Base-by-base conservation (phyloP, 2,113 vertebrate species). In the Acrocephalus arundinaceus region DNA sequence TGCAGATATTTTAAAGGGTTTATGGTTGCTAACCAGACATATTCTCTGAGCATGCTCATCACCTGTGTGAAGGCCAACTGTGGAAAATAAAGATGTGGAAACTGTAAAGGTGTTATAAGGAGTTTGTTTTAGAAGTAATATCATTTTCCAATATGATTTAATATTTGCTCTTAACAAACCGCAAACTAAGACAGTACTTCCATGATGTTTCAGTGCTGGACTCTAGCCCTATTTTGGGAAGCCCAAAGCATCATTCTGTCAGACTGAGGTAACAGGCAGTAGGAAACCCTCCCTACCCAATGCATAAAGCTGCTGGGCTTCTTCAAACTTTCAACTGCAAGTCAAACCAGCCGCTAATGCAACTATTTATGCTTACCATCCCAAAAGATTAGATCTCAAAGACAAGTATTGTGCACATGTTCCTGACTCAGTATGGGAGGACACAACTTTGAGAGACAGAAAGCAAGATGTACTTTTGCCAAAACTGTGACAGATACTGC, bases 1-100 rank as follows among this genome's bases (percentile, higher is more conserved):
- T 97, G 71, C 96, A 96, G 88, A 96, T 65, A 94, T 61, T 89
- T 95, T 89, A 89, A 61, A 93, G 76, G 77, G 80, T 93, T 85
- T 90, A 52, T 49, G 91, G 58, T 15, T 97, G 81, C 63, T 85
- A 95, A 75, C 43, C 68, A 76, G 49, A 61, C 19, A 13, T 28
- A 43, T 65, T 94, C 5, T 89, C 51, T 83, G 59, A 85, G 71
- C 37, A 37, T 28, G 43, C 39, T 84, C 52, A 95, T 63, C 63
- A 82, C 41, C 46, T 10, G 3, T 66, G 76, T 16, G 33, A 41
- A 74, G 66, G 33, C 68, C 67, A 87, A 19, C 58, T 54, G 13
- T 3, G 57, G 55, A 66, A 57, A 93, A 75, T 27, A 85, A 90
- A 94, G 16, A 93, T 54, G 15, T 74, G 78, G 62, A 28, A 85